A percentile compares a stretch with the other conserved stretches of the same genome.
Evolutionary conservation across 2,113 vertebrate species (phyloP).

Genomic region (Muntiacus reevesi): DNA sequence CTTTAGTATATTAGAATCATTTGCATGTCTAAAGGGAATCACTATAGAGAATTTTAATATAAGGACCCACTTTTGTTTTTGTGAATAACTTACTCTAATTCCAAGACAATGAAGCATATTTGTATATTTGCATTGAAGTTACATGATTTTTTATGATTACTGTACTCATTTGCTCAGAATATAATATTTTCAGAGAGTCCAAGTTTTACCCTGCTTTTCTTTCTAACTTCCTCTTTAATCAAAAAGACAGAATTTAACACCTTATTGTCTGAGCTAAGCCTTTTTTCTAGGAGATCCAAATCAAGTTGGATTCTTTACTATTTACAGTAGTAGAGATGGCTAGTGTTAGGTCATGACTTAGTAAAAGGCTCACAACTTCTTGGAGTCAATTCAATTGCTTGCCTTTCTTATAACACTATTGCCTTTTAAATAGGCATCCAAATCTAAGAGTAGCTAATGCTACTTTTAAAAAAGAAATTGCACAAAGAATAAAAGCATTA

Average conservation of each 20-base stretch:
- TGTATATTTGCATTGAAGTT: too few relatives aligned
- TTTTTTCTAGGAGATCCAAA: neutral
- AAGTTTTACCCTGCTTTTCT: neutral
- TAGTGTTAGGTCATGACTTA: neutral
- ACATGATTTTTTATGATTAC: neutral
- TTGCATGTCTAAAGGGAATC: constrained; percentile 5
- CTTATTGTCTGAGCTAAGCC: neutral
- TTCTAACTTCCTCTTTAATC: neutral
- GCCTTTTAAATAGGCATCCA: neutral
- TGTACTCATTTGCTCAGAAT: neutral
- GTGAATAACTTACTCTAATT: neutral
- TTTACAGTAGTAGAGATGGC: neutral
- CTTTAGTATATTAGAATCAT: neutral
- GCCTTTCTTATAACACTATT: neutral
- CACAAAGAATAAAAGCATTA: neutral
- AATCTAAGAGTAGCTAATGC: neutral
- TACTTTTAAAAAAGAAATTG: neutral
- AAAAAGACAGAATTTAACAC: neutral
- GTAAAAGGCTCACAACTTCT: neutral
- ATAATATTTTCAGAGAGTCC: neutral
- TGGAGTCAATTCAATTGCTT: neutral
- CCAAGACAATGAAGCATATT: neutral
- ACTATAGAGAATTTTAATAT: constrained; percentile 5
- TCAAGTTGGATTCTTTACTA: neutral
- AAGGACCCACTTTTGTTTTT: neutral